Base-by-base conservation (phyloP, 2,113 vertebrate genomes). In the Syrmaticus mikado region DNA sequence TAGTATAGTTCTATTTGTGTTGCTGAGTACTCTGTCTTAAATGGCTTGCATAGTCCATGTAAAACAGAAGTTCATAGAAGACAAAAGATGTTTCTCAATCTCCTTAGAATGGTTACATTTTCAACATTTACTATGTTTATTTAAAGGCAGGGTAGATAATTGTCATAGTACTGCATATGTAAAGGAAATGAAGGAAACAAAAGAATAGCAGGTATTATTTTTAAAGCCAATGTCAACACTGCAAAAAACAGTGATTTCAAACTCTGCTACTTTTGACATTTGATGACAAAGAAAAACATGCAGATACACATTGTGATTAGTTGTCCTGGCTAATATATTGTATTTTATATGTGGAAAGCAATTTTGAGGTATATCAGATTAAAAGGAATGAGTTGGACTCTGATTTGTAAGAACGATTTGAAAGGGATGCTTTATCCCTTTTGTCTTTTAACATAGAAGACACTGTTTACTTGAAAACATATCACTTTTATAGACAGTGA, bases 111-210 rank as follows among this genome's bases (percentile, higher is more conserved):
- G 72, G 50, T 55, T 30, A 55, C 16, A 55, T 55, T 30, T 10
- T 94, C 73, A 94, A 85, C 53, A 41, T 67, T 68, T 87, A 28
- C 48, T 94, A 4, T 93, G 76, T 96, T 97, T 96, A 75, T 93
- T 92, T 80, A 93, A 94, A 93, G 57, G 45, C 68, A 92, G 73
- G 57, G n/a, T 58, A 95, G 91, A 94, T 93, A 82, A 85, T 74
- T 95, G 64, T n/a, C 71, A 89, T 94, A 88, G 65, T 88, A 80
- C 85, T 91, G 82, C 71, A 73, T 38, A 36, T 21, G 91, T 5
- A 15, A 94, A 92, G 55, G 62, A 93, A 96, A 92, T 67, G 20
- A 92, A 72, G 88, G 57, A 50, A 88, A 53, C 21, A 75, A 60
- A 91, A 53, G 92, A 90, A 92, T 91, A 72, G 38, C 21, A 48